Conservation (phyloP, 2,797 vertebrate species). For the Mormyrops boulengeri region DNA sequence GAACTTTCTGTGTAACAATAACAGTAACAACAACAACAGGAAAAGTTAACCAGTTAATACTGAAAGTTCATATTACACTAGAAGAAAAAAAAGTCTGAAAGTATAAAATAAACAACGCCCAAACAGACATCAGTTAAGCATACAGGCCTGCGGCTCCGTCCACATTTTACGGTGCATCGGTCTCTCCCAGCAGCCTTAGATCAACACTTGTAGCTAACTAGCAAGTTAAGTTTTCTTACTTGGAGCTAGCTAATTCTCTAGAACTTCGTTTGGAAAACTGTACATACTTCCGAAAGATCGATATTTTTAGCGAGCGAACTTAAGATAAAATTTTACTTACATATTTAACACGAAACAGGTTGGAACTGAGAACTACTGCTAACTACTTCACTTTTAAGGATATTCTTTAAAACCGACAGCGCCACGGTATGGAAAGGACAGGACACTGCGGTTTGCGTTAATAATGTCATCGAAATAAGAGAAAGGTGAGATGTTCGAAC, state of each 20-base stretch:
- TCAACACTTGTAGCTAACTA: background rate
- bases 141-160: background rate
- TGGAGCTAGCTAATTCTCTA: background rate
- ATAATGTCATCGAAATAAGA: background rate
- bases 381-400: background rate
- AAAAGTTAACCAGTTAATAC: background rate
- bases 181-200: background rate
- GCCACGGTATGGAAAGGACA: background rate
- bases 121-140: background rate
- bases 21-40: background rate
- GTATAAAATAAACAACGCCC: background rate
- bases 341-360: background rate
- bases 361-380: background rate
- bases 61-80: background rate
- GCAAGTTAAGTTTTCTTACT: background rate
- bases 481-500: background rate
- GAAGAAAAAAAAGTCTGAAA: background rate
- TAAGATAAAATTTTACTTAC: background rate
- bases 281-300: background rate
- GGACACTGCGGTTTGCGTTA: background rate
- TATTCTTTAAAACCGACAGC: background rate
- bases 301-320: background rate
- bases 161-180: background rate
- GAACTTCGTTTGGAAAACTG: background rate
- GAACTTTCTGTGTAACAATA: background rate